Evolutionary conservation across 2,888 invertebrate genomes (phyloP).

Genomic region (Patella ulyssiponensis): DNA sequence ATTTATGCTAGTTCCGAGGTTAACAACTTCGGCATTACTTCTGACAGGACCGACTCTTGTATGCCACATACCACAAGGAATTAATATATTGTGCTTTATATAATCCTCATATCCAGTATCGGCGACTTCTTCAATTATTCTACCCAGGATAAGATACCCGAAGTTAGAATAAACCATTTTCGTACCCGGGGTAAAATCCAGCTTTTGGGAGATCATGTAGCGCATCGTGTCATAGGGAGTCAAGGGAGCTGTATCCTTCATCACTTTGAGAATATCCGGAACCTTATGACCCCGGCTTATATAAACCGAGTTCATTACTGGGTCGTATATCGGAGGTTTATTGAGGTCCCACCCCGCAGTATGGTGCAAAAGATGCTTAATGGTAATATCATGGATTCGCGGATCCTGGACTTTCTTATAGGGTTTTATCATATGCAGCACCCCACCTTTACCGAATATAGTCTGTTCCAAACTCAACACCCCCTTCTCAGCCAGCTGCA

Average conservation of each 20-base stretch:
- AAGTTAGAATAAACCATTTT: conserved; percentile 60
- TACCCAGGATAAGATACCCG: conserved; percentile 62
- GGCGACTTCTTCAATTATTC: conserved; percentile 60
- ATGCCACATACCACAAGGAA: conserved; percentile 68
- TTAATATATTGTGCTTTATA: conserved; percentile 50
- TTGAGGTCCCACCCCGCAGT: conserved; percentile 64
- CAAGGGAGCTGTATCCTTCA: conserved; percentile 42
- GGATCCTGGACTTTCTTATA: conserved; percentile 44
- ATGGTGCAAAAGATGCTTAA: conserved; percentile 63
- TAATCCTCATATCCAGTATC: conserved; percentile 52
- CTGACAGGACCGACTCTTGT: conserved; percentile 52
- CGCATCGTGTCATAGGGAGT: conserved; percentile 52
- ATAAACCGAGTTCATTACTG: conserved; percentile 59
- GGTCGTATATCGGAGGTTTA: conserved; percentile 52
- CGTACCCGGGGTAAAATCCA: conserved; percentile 62
- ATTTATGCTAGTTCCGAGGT: conserved; percentile 19
- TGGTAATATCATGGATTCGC: conserved; percentile 59
- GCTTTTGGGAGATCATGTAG: conserved; percentile 57
- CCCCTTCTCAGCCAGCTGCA: conserved; percentile 57
- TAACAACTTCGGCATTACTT: conserved; percentile 22
- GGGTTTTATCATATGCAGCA: conserved; percentile 47
- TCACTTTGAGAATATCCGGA: conserved; percentile 56
- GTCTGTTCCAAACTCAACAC: conserved; percentile 46
- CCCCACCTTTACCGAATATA: conserved; percentile 57
- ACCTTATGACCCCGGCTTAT: conserved; percentile 48